phyloP scores from a whole-genome alignment of 2,888 invertebrate species.

The Drymonia ruficornis region DNA sequence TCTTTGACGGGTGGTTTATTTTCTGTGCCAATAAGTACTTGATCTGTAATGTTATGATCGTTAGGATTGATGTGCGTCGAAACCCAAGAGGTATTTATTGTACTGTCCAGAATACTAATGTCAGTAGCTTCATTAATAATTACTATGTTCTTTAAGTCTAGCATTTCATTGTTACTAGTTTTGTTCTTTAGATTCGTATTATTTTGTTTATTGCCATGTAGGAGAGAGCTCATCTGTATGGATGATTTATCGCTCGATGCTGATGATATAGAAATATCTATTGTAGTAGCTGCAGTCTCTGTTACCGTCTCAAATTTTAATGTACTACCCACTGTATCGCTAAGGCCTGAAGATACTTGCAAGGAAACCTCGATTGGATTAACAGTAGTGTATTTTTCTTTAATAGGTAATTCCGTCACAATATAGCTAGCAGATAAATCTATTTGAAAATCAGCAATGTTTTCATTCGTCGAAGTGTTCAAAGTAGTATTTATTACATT shows the following conservation, averaged over 20 bases:
- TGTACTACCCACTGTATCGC: too few relatives aligned
- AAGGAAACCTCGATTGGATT: too few relatives aligned
- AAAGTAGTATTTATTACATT: not conserved
- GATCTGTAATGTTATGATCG: not conserved
- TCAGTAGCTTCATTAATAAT: not conserved
- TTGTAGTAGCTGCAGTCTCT: too few relatives aligned
- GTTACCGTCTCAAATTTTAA: too few relatives aligned
- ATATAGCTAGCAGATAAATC: not conserved
- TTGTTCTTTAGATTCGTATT: not conserved
- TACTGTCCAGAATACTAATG: not conserved
- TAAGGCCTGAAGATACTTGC: too few relatives aligned
- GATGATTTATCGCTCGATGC: too few relatives aligned
- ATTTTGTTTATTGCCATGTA: not conserved
- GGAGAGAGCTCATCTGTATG: too few relatives aligned
- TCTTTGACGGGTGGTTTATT: not conserved
- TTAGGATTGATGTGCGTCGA: not conserved
- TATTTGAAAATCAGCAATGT: not conserved
- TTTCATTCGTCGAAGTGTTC: not conserved
- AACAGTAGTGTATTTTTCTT: not conserved
- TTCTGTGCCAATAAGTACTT: not conserved
- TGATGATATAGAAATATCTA: not conserved
- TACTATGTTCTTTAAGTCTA: too few relatives aligned
- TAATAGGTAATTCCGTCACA: not conserved
- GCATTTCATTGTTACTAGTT: too few relatives aligned
- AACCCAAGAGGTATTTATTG: not conserved